A percentile compares a stretch with the other conserved stretches of the same genome.
Evolutionary conservation across 2,888 invertebrate genomes (phyloP).

Genomic region (Drosophila maculinotata): DNA sequence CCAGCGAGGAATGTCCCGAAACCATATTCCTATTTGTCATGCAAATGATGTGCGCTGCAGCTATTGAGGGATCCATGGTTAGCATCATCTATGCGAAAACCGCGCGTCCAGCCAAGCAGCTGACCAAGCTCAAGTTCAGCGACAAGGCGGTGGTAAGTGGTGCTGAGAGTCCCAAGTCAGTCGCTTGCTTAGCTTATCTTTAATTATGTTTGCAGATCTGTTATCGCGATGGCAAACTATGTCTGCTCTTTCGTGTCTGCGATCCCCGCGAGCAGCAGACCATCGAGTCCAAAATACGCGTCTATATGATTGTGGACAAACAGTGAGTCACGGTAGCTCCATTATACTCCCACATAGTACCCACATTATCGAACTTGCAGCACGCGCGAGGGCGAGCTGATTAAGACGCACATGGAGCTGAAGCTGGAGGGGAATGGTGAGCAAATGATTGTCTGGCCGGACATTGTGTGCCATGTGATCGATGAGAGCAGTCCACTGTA

Average conservation of each 20-base stretch:
- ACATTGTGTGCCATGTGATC: conserved; percentile 93
- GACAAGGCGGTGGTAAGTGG: conserved; percentile 89
- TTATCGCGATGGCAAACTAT: conserved; percentile 91
- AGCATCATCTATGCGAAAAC: conserved; percentile 92
- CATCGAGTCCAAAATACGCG: conserved; percentile 91
- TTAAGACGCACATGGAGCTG: conserved; percentile 90
- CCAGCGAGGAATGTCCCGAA: conserved; percentile 94
- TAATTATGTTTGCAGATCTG: conserved; percentile 88
- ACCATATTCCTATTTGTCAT: conserved; percentile 90
- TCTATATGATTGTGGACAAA: conserved; percentile 85
- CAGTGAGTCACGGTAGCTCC: conserved; percentile 75
- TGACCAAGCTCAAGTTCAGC: conserved; percentile 93
- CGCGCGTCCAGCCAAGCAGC: conserved; percentile 91
- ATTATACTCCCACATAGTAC: neutral
- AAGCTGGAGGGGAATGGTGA: conserved; percentile 88
- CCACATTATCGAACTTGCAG: conserved; percentile 51
- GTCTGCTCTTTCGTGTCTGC: conserved; percentile 92
- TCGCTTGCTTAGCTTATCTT: neutral
- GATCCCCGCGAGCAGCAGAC: conserved; percentile 92
- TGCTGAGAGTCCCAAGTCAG: neutral
- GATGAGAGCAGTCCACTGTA: conserved; percentile 91
- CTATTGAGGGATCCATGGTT: conserved; percentile 87
- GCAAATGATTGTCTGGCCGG: conserved; percentile 93
- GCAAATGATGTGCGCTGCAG: conserved; percentile 90
- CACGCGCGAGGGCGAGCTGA: conserved; percentile 89